These are phyloP conservation scores for Plebejus anna DNA, from an alignment of 2,888 invertebrate genomes.

Conservation along the genomic window DNA sequence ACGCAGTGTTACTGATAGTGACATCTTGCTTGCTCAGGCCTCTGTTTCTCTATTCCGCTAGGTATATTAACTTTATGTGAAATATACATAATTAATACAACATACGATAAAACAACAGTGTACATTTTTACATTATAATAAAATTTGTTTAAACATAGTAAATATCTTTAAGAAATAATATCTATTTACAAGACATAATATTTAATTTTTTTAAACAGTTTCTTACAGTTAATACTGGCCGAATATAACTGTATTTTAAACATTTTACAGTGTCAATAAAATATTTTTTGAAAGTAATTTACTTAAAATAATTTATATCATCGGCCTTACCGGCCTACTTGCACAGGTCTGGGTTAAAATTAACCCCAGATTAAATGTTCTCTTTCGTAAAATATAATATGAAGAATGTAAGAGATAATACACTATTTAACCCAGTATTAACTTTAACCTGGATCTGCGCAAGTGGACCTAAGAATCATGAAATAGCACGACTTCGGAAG, in stretches of 20 bases:
- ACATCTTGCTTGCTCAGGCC: too few species aligned
- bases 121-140: background rate
- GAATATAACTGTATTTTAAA: constrained; percentile 2
- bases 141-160: background rate
- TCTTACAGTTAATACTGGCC: constrained; percentile 11
- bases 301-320: background rate
- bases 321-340: background rate
- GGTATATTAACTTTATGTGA: too few species aligned
- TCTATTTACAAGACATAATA: background rate
- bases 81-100: background rate
- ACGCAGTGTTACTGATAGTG: too few species aligned
- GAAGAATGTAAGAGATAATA: too few species aligned
- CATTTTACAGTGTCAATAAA: background rate
- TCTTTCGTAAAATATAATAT: too few species aligned
- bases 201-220: background rate
- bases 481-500: background rate
- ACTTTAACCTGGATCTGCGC: too few species aligned
- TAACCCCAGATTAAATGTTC: too few species aligned
- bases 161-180: background rate
- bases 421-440: too few species aligned
- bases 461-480: background rate
- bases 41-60: too few species aligned
- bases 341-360: too few species aligned
- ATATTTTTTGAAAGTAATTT: background rate
- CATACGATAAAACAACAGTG: background rate